Percentiles rank a stretch among this genome's conserved stretches.
These are phyloP conservation scores for Denticeps clupeoides DNA, from an alignment of 2,797 vertebrate genomes.

Conservation along the genomic window DNA sequence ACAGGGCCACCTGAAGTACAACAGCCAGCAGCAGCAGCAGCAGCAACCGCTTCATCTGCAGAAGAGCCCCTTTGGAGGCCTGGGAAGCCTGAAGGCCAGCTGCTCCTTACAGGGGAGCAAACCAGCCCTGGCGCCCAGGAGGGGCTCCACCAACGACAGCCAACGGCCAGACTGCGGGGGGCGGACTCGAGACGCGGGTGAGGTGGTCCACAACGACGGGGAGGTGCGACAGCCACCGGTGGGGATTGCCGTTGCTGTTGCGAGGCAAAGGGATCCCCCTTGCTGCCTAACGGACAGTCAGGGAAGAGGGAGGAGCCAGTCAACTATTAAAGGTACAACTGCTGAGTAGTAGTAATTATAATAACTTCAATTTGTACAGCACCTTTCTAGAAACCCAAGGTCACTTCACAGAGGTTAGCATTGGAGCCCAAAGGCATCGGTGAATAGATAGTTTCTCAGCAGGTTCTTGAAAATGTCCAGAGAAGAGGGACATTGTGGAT, in stretches of 20 bases:
- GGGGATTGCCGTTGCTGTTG: constrained; percentile 87
- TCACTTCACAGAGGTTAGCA: no score
- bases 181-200: constrained; percentile 67
- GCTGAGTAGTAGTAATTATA: no score
- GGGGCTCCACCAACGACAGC: constrained; percentile 58
- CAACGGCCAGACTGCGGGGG: constrained; percentile 79
- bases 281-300: constrained; percentile 65
- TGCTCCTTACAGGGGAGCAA: constrained; percentile 76
- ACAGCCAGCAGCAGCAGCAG: constrained; percentile 77
- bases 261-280: constrained; percentile 78
- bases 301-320: constrained; percentile 53
- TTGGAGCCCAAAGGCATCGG: no score
- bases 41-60: constrained; percentile 64
- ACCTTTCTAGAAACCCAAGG: no score
- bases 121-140: constrained; percentile 58
- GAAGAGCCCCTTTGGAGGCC: constrained; percentile 77
- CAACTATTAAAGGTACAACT: constrained; percentile 56
- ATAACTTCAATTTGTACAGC: no score
- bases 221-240: constrained; percentile 92
- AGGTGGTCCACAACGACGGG: constrained; percentile 60
- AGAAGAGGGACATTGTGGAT: no score
- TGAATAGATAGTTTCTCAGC: no score
- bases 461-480: no score
- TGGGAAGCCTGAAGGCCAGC: constrained; percentile 72
- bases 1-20: constrained; percentile 91